Percentiles rank a stretch among this genome's conserved stretches.
Evolutionary conservation across 2,113 vertebrate genomes (phyloP).

Genomic region (Brienomyrus brachyistius): DNA sequence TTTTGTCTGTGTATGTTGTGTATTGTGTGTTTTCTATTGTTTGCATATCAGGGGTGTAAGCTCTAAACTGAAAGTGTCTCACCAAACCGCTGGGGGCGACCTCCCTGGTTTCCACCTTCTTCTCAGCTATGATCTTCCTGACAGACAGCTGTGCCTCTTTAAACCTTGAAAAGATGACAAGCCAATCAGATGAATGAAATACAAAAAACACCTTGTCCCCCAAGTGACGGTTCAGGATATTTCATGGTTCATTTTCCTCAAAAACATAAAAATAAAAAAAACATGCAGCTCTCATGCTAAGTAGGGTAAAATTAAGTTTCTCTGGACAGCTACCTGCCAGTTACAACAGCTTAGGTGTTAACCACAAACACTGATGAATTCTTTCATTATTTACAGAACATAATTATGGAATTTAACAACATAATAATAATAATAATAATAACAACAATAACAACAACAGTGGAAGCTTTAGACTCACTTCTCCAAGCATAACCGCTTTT

Average conservation of each 20-base stretch:
- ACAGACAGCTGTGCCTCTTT: slow-evolving; percentile 83
- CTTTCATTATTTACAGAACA: background rate
- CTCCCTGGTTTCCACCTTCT: slow-evolving; percentile 90
- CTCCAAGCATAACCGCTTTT: slow-evolving; percentile 83
- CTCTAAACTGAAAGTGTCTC: slow-evolving; percentile 30
- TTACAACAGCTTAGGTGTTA: background rate
- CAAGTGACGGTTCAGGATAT: background rate
- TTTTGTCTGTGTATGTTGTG: background rate
- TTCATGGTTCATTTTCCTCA: background rate
- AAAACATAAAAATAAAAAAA: background rate
- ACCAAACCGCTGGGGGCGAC: slow-evolving; percentile 87
- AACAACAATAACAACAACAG: background rate
- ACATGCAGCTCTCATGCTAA: background rate
- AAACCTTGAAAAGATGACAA: slow-evolving; percentile 55
- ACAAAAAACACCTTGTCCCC: background rate
- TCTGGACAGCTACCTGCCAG: background rate
- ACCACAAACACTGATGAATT: background rate
- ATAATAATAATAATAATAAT: background rate
- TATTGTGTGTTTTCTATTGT: background rate
- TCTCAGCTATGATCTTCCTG: slow-evolving; percentile 81
- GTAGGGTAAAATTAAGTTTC: background rate
- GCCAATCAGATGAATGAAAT: background rate
- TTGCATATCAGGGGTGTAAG: background rate
- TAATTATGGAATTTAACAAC: background rate
- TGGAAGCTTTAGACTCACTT: slow-evolving; percentile 61